Evolutionary conservation across 2,888 invertebrate species (phyloP), one percentile per base, ranked within the genome.

Genomic region (Germaria angustata): DNA sequence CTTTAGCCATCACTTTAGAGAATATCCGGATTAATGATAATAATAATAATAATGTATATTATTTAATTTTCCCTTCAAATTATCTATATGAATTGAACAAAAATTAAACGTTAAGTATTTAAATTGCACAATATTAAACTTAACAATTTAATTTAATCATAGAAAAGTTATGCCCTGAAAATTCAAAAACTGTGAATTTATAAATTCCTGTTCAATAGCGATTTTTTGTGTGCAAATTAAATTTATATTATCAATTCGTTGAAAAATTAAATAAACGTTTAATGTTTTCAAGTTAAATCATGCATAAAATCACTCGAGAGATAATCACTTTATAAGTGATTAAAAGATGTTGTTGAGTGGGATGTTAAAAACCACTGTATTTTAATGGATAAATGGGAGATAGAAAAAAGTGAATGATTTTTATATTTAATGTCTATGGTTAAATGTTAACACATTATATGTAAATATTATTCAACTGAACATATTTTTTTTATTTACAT

Each of bases 261-360:
- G 36, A 15, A 59, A 72, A 59, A 34, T 36, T 17, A 17, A 36
- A 49, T 28, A 20, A 20, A 39, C 13, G n/a, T 32, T 73, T 36
- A 51, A 53, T 73, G 53, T 53, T 61, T 59, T 73, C 41, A 53
- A 34, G 34, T 55, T 69, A 36, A 77, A 69, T 77, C 77, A 77
- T 17, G 55, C 77, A 69, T 51, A 69, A 77, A 77, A 77, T 51
- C 61, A 44, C 53, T 53, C 53, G 8, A 69, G 51, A 41, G 61
- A 44, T 65, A 49, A 51, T 13, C 20, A 61, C 13, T 28, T 41
- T 41, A 8, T 41, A 17, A 28, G 49, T 15, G 34, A 71, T 44
- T 51, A 72, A 49, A 51, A 46, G 24, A 72, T 39, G 39, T 61
- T 34, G 39, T 20, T 11, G 9, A 49, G 46, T 59, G 36, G 39